Conservation (phyloP, 1,140 invertebrate species). For the Drosophila tropicalis region DNA sequence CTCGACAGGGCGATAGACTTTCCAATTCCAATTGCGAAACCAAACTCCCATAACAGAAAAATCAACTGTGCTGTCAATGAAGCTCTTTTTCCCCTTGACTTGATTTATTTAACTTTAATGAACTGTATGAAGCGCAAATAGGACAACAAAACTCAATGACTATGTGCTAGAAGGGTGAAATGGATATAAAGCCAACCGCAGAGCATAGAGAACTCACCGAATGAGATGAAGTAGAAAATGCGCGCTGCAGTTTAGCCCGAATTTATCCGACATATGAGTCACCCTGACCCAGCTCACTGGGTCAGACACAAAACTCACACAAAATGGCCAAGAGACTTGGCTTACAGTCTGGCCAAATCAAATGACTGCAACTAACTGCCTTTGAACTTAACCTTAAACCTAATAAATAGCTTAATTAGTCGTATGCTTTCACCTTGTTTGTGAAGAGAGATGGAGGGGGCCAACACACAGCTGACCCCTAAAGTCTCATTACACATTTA, state of each 20-base stretch:
- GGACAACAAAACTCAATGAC: slow-evolving; percentile 19
- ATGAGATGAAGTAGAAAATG: slow-evolving; percentile 22
- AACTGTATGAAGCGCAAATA: slow-evolving; percentile 39
- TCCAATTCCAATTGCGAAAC: neutral
- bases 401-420: slow-evolving; percentile 68
- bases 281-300: neutral
- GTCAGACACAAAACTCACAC: slow-evolving; percentile 14
- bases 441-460: slow-evolving; percentile 20
- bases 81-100: slow-evolving; percentile 32
- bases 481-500: slow-evolving; percentile 51
- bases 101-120: slow-evolving; percentile 61
- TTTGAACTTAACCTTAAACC: slow-evolving; percentile 63
- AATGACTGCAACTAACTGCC: slow-evolving; percentile 58
- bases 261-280: slow-evolving; percentile 24
- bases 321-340: slow-evolving; percentile 3
- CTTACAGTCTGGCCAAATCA: slow-evolving; percentile 20
- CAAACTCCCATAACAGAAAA: slow-evolving; percentile 25
- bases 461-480: slow-evolving; percentile 42
- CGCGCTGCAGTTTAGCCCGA: slow-evolving; percentile 32
- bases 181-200: slow-evolving; percentile 32
- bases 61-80: slow-evolving; percentile 46
- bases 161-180: slow-evolving; percentile 4
- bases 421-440: slow-evolving; percentile 47
- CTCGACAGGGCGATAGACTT: slow-evolving; percentile 21
- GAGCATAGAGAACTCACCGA: slow-evolving; percentile 19